Conservation (phyloP, 2,113 vertebrate species). For the Corvus cornix region DNA sequence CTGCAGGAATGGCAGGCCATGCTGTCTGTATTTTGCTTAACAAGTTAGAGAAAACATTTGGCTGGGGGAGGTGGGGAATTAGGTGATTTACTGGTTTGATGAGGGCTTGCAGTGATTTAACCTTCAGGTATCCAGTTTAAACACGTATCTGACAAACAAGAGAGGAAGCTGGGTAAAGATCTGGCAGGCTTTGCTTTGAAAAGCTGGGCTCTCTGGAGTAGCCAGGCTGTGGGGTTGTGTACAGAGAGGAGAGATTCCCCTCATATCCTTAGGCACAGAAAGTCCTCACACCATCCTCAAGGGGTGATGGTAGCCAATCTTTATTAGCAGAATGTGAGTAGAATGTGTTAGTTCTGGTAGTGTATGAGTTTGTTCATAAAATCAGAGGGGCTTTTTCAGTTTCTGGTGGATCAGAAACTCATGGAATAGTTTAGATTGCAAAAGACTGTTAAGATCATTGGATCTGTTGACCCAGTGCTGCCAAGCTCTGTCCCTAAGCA, state of each 20-base stretch:
- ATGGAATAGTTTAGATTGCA: neutral
- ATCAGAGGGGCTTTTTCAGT: neutral
- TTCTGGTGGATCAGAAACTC: neutral
- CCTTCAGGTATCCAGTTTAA: neutral
- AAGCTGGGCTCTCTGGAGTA: neutral
- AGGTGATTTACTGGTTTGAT: conserved; percentile 23
- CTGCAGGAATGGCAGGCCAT: conserved; percentile 1
- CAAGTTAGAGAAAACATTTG: conserved; percentile 27
- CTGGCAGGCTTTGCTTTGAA: neutral
- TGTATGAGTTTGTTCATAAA: neutral
- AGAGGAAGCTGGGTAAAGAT: neutral
- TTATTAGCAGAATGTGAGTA: fast-evolving
- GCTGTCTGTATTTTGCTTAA: conserved; percentile 51
- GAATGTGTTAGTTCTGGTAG: neutral
- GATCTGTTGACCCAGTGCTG: neutral
- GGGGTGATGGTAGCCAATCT: neutral
- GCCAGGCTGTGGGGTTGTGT: neutral
- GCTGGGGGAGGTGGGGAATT: neutral
- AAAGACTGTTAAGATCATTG: neutral
- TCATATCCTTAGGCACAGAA: neutral
- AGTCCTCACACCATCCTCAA: neutral
- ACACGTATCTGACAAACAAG: neutral
- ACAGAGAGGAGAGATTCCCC: neutral
- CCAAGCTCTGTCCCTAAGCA: neutral
- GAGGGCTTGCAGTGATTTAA: conserved; percentile 21